These are phyloP conservation scores for Dromiciops gliroides DNA, from an alignment of 2,113 vertebrate species.

Conservation along the genomic window DNA sequence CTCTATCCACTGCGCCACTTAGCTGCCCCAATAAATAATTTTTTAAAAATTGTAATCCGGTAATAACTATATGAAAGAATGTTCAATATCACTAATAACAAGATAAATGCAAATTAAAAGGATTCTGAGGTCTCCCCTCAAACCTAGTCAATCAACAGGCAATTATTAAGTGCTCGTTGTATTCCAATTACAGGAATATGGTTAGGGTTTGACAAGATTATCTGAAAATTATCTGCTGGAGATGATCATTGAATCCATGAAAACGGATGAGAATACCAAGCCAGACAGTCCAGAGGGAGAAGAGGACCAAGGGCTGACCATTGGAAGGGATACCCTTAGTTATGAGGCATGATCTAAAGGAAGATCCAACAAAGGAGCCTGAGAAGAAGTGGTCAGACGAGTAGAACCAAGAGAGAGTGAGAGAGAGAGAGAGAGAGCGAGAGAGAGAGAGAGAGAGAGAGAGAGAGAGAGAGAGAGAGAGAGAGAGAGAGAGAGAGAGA, in stretches of 20 bases:
- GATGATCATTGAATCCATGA: neutral
- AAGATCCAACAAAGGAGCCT: neutral
- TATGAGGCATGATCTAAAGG: neutral
- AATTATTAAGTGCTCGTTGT: neutral
- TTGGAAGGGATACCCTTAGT: no score
- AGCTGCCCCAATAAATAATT: neutral
- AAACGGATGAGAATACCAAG: neutral
- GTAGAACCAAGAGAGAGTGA: neutral
- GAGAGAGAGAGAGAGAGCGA: neutral
- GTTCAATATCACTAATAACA: neutral
- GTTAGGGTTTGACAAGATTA: neutral
- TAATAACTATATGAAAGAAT: neutral
- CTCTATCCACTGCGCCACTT: no score
- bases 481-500: neutral
- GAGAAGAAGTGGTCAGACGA: neutral
- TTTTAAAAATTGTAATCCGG: neutral
- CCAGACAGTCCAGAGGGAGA: no score
- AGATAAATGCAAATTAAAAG: neutral
- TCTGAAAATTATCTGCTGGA: neutral
- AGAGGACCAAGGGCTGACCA: no score
- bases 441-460: neutral
- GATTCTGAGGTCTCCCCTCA: neutral
- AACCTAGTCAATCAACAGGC: neutral
- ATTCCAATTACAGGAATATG: neutral
- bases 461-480: neutral